phyloP scores from a whole-genome alignment of 2,113 vertebrate species.

The Gracilinanus agilis region DNA sequence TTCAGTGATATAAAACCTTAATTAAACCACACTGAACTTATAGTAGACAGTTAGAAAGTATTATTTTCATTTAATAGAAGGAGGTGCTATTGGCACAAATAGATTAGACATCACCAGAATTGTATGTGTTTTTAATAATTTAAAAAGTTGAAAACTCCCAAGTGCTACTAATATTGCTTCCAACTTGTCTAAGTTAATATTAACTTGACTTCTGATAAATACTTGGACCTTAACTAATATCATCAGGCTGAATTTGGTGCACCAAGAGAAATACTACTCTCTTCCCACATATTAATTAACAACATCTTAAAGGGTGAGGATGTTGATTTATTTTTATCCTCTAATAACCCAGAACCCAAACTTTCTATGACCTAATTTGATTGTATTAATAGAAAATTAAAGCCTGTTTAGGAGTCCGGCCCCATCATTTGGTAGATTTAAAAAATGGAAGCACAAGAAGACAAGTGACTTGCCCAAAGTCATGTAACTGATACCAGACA shows the following conservation, averaged over 20 bases:
- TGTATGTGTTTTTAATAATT: background rate
- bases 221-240: background rate
- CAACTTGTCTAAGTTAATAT: constrained; percentile 11
- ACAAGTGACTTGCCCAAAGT: too few species aligned
- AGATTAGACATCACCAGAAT: background rate
- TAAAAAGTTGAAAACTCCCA: constrained; percentile 1
- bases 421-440: too few species aligned
- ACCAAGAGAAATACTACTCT: background rate
- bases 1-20: background rate
- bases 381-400: too few species aligned
- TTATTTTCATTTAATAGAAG: background rate
- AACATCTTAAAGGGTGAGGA: background rate
- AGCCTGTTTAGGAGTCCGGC: too few species aligned
- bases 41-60: background rate
- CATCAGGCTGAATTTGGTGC: background rate
- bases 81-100: background rate
- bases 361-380: too few species aligned
- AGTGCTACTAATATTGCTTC: background rate
- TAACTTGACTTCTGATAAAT: background rate
- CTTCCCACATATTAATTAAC: background rate
- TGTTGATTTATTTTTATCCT: background rate
- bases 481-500: too few species aligned
- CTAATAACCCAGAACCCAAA: background rate
- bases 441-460: too few species aligned
- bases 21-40: background rate